These are phyloP conservation scores for Deilephila elpenor DNA, from an alignment of 2,888 invertebrate species.

Conservation along the genomic window DNA sequence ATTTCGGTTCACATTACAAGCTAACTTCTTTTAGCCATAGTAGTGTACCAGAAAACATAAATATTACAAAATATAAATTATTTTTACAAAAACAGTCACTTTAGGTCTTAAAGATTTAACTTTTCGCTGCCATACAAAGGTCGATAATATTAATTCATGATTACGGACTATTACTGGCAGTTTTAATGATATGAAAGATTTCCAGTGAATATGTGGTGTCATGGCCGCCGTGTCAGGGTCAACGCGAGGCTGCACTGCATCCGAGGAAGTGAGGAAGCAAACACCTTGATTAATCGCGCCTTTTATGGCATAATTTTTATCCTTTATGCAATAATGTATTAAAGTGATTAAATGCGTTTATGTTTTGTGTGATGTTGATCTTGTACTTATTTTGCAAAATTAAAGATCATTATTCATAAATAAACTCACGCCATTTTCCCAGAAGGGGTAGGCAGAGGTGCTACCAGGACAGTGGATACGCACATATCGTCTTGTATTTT, in stretches of 20 bases:
- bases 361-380: background rate
- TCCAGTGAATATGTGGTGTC: conserved; percentile 28
- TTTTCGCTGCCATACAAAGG: background rate
- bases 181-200: conserved; percentile 19
- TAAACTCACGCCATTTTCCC: too few species aligned
- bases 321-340: conserved; percentile 4
- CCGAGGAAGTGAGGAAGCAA: conserved; percentile 27
- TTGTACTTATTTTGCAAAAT: too few species aligned
- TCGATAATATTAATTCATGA: conserved; percentile 25
- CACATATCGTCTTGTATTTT: too few species aligned
- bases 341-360: background rate
- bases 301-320: conserved; percentile 11
- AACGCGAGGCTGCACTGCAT: conserved; percentile 9
- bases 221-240: conserved; percentile 25
- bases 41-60: too few species aligned
- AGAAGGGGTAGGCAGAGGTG: too few species aligned
- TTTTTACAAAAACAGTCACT: too few species aligned
- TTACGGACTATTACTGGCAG: conserved; percentile 15
- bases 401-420: too few species aligned
- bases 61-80: background rate
- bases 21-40: too few species aligned
- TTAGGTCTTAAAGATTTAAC: background rate
- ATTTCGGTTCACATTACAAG: too few species aligned
- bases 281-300: background rate
- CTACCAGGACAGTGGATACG: too few species aligned